Evolutionary conservation across 2,113 vertebrate species (phyloP), one percentile per base, ranked within the genome.

Genomic region (Dicaeum eximium): DNA sequence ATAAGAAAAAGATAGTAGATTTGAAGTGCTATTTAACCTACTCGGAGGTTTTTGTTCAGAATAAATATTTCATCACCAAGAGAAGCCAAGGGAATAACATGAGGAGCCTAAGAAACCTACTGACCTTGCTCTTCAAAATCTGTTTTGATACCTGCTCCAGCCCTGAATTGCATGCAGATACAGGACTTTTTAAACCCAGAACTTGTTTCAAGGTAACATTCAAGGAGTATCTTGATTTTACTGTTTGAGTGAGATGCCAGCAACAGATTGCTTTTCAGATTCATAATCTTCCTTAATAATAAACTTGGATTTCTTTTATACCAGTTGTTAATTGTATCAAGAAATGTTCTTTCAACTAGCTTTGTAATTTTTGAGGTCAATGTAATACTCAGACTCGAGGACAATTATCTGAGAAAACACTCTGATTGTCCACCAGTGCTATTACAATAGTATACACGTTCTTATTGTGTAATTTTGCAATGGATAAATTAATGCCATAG

Each of bases 1-100:
- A 85, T 57, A 93, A 79, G 53, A 80, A 91, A 84, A 92, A 90
- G 44, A 90, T 82, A 93, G 33, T 72, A 93, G 61, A 56, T 94
- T 93, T 87, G 48, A 88, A 60, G 33, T 60, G 70, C 47, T 86
- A 65, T 61, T 79, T 92, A 48, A 93, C 61, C 53, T 24, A 33
- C 25, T 91, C n/a, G 35, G 86, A 92, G 56, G 85, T 73, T 95
- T 95, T 58, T 80, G 95, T 83, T 92, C 67, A 93, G 50, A 94
- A 86, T 10, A 88, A 92, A 84, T 80, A 79, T 25, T 88, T 61
- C 30, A 40, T 57, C 90, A 78, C 35, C 30, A 86, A 65, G 83
- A 80, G 12, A 88, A 81, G 28, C 27, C 40, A 69, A 72, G 56
- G 24, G n/a, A 77, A 73, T 33, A 9, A 74, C 15, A 53, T 10